These are phyloP conservation scores for Poicephalus meyeri DNA, from an alignment of 2,113 vertebrate genomes.

Conservation along the genomic window DNA sequence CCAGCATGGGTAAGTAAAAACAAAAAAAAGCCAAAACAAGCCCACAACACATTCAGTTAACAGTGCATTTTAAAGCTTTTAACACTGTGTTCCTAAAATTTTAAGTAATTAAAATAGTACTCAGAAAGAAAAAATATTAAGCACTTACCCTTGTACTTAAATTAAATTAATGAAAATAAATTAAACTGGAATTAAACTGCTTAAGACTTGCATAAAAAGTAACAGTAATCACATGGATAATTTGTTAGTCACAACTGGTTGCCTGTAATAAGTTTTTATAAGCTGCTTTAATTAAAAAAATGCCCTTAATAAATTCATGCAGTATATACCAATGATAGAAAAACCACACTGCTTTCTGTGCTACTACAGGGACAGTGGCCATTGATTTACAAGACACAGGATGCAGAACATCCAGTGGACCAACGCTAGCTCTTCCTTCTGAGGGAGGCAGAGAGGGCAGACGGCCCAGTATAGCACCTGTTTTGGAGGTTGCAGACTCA, in stretches of 20 bases:
- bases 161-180: neutral
- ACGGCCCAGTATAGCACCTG: conserved; percentile 80
- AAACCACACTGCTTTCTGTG: neutral
- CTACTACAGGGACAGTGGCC: conserved; percentile 77
- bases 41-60: neutral
- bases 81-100: neutral
- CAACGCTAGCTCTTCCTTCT: conserved; percentile 74
- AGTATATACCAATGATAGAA: neutral
- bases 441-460: conserved; percentile 70
- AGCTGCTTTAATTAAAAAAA: neutral
- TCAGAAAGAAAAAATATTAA: neutral
- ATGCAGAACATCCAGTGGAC: conserved; percentile 65
- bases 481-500: conserved; percentile 80
- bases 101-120: neutral
- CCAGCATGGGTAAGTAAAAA: conserved; percentile 89
- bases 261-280: neutral
- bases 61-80: neutral
- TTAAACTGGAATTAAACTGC: neutral
- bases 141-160: neutral
- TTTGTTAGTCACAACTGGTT: neutral
- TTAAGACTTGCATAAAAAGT: neutral
- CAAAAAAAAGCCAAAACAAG: neutral
- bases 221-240: neutral
- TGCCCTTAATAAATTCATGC: neutral
- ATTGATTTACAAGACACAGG: conserved; percentile 83